Base-by-base conservation (phyloP, 2,888 invertebrate genomes). In the Dicyrtoma fusca region DNA sequence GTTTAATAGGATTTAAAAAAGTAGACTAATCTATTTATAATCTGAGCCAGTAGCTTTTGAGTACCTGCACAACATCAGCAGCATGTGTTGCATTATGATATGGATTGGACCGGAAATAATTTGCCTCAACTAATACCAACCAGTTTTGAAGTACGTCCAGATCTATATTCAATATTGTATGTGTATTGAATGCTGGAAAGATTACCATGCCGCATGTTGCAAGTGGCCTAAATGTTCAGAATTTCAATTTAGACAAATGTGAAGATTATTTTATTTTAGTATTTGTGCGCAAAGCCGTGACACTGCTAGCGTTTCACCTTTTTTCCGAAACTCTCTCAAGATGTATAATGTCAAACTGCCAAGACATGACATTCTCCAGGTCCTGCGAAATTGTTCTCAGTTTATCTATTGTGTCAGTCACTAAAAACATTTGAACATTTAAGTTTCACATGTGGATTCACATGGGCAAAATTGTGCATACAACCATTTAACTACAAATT, bases 31-130 rank as follows among this genome's bases (percentile, higher is more conserved):
- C 26, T n/a, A 8, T 34, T 61, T 61, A n/a, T n/a, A n/a, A n/a
- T n/a, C n/a, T n/a, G n/a, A n/a, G n/a, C n/a, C n/a, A n/a, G n/a
- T n/a, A n/a, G n/a, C n/a, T n/a, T n/a, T n/a, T n/a, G n/a, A n/a
- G n/a, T n/a, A 66, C 66, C 26, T 72, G 72, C 3, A 73, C n/a
- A 47, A 73, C 73, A 26, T 73, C 73, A 13, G 69, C 63, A 0
- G 73, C 73, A 49, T 73, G 73, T 1, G 73, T 73, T 13, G 69
- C 66, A 63, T 73, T 73, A 69, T 73, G 73, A 42, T 73, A 73
- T 17, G 69, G 64, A 69, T 73, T 73, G 6, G 14, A 23, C 1
- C n/a, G 8, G 45, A 69, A 69, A 26, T 73, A 73, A 57, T 73
- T 63, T 6, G 49, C 21, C 51, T 73, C 73, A 17, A 73, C 63